phyloP scores from a whole-genome alignment of 2,888 invertebrate species.

The Carabus problematicus region DNA sequence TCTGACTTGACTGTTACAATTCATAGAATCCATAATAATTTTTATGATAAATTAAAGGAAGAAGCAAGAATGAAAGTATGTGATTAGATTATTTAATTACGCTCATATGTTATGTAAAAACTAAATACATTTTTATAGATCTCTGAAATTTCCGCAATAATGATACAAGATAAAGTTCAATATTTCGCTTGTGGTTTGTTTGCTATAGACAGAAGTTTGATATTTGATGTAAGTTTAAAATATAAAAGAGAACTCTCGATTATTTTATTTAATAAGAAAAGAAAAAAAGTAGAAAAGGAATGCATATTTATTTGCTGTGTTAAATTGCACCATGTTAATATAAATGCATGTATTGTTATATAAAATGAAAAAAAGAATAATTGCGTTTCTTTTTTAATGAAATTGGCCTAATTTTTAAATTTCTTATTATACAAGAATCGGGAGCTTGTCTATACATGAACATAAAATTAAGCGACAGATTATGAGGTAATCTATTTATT shows the following conservation, averaged over 20 bases:
- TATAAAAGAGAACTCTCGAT: background rate
- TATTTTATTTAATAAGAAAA: too few relatives aligned
- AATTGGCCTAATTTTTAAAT: too few relatives aligned
- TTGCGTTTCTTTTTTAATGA: too few relatives aligned
- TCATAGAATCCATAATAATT: conserved; percentile 3
- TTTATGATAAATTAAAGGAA: background rate
- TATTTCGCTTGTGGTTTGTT: background rate
- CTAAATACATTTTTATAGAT: background rate
- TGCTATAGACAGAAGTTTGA: background rate
- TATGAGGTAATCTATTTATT: background rate
- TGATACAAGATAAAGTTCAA: conserved; percentile 1
- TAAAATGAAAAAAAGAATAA: too few relatives aligned
- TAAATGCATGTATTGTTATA: too few relatives aligned
- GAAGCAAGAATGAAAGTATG: conserved; percentile 1
- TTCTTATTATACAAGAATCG: too few relatives aligned
- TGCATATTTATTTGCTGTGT: too few relatives aligned
- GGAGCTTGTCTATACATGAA: too few relatives aligned
- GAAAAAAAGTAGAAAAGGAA: too few relatives aligned
- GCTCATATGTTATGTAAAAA: background rate
- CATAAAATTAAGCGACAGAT: background rate
- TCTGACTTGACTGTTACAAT: background rate
- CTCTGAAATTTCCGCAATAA: background rate
- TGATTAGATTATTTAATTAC: background rate
- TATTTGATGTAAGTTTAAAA: conserved; percentile 6
- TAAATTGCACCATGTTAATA: too few relatives aligned